Evolutionary conservation across 2,888 invertebrate genomes (phyloP), one percentile per base, ranked within the genome.

Genomic region (Corbicula japonica): DNA sequence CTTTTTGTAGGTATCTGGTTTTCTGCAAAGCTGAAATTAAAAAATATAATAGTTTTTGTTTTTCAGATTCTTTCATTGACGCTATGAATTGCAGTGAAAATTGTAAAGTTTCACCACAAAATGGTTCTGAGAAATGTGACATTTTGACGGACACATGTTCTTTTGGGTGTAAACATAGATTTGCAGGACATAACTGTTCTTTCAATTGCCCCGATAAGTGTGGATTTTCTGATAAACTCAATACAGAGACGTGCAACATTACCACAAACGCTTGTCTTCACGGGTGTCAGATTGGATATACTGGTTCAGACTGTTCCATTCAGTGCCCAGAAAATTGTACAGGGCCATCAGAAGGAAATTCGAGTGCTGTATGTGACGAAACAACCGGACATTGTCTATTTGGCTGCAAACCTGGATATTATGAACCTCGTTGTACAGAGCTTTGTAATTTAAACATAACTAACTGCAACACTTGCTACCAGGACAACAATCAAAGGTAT

Each of bases 141-240:
- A 21, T 44, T 18, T 41, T 23, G 12, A 50, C 35, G 10, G 50
- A 28, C 23, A 50, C 30, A 32, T 65, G 65, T 52, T 50, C 15
- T 2, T 52, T 26, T 52, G 65, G 65, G 26, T 66, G 66, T 21
- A n/a, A 38, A 18, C 26, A 52, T 38, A 54, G 66, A 2, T 54
- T 30, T 54, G 66, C 52, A 1, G 66, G 66, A 15, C 38, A 34
- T 26, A 35, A 26, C 8, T 66, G 66, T 41, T 54, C 38, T 8
- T 38, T 30, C 23, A 41, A n/a, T 35, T 66, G 66, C n/a, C 66
- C 66, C 15, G 12, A 15, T 10, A 66, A 66, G 28, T 66, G 66
- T 18, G 0, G 28, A 6, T 35, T 38, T 23, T 23, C 66, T n/a
- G n/a, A 15, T 18, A 10, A 23, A 12, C 38, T 41, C 28, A 23